Base-by-base conservation (phyloP, 2,797 vertebrate species). In the Chelmon rostratus region DNA sequence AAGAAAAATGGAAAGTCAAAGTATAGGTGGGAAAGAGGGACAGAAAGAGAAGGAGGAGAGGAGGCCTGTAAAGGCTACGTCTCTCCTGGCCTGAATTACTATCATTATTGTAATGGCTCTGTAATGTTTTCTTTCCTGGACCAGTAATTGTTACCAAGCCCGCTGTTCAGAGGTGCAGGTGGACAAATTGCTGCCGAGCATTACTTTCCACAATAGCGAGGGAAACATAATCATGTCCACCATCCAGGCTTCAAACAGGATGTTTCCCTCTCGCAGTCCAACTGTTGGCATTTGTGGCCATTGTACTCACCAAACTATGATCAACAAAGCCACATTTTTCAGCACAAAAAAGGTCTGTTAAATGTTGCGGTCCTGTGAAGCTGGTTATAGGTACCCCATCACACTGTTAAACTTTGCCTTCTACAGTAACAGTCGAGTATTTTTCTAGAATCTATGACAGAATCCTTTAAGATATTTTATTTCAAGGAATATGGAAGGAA, bases 91-190 rank as follows among this genome's bases (percentile, higher is more conserved):
- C 88, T 90, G 90, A 93, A 95, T 94, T 85, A 95, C 95, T 94
- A 92, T 95, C 93, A 95, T 96, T 95, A 96, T 89, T 92, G 88
- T 95, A 95, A 95, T 95, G 92, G 91, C 91, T 95, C 91, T 88
- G 87, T 94, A 93, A 94, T 95, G 93, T 94, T 94, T 94, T 92
- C 91, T 93, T 94, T 95, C 93, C 92, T 93, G 92, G 89, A 76
- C 86, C 91, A 91, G 91, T 95, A 95, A 94, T 94, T 94, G 93
- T 94, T 95, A 91, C 92, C 93, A 94, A 95, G 83, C 92, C 86
- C 47, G 81, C 89, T 84, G 89, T 88, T 94, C 91, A 92, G 90
- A 90, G 86, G 88, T 83, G 84, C 93, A 95, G 93, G 92, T 95
- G 94, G 90, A 94, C 93, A 94, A 93, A 94, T 93, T 91, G 88